Base-by-base conservation (phyloP, 2,888 invertebrate genomes). In the Netelia inedita region DNA sequence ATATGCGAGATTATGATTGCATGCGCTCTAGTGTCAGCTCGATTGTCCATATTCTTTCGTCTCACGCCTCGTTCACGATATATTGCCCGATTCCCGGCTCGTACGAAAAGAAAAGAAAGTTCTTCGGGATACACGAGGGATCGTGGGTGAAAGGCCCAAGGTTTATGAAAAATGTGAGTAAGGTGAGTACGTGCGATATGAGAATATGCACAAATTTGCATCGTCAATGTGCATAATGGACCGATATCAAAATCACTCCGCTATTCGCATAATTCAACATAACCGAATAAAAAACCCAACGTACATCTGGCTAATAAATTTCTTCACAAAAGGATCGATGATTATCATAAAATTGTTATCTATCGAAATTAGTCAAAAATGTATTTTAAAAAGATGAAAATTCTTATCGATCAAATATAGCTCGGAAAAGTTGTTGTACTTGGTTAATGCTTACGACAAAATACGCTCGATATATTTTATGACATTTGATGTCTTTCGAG, bases 151-250 rank as follows among this genome's bases (percentile, higher is more conserved):
- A 79, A 75, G 57, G 50, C 53, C 71, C 57, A 53, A 46, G 74
- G 55, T 83, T 79, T 68, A 79, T 79, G 53, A 63, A 55, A 83
- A 50, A 57, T 61, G 61, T 50, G 46, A 16, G 57, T 57, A 66
- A n/a, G 10, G 16, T 16, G 14, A 46, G 14, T 46, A 46, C 10
- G 14, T 46, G 14, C 19, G 19, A 16, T 61, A 43, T 21, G 21
- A 21, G 19, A 43, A 66, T n/a, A 46, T 76, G 28, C 50, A 59
- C 16, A 43, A 16, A 19, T 10, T 16, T 68, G 68, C 23, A 61
- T 74, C 43, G 73, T 14, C 66, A 73, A 68, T 23, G 50, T 21
- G 72, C 1, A 78, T 68, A 73, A 72, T 73, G 61, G 28, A n/a
- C 16, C 1, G 21, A 66, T 59, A n/a, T 2, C 21, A 82, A 74